These are phyloP conservation scores for Orussus abietinus DNA, from an alignment of 1,140 invertebrate genomes.

Conservation along the genomic window DNA sequence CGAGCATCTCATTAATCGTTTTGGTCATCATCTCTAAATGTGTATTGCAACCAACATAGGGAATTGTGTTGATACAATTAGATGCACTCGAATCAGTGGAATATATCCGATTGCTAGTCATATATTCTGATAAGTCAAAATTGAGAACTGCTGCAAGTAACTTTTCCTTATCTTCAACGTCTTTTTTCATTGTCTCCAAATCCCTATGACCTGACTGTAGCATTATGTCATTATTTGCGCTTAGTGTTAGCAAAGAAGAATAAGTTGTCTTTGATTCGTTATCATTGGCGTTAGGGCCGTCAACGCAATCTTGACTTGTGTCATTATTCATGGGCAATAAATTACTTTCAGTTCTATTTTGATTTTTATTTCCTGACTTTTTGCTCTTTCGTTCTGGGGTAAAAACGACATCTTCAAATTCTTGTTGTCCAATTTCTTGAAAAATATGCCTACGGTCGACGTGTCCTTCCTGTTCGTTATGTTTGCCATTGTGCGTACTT, in stretches of 20 bases:
- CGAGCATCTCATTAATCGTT: neutral
- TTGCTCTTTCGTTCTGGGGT: conserved; percentile 49
- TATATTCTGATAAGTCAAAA: conserved; percentile 50
- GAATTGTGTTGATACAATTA: conserved; percentile 19
- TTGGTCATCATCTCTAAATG: conserved; percentile 15
- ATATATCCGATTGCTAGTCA: conserved; percentile 32
- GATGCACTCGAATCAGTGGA: conserved; percentile 15
- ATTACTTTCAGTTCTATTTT: conserved; percentile 19
- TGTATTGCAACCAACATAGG: conserved; percentile 23
- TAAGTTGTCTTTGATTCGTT: conserved; percentile 26
- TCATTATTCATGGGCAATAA: neutral
- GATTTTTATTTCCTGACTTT: conserved; percentile 29
- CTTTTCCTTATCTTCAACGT: conserved; percentile 57
- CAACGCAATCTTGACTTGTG: conserved; percentile 4
- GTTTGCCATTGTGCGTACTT: conserved; percentile 15
- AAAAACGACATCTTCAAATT: conserved; percentile 59
- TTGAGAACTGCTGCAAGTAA: conserved; percentile 52
- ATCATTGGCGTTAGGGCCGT: neutral
- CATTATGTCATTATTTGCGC: conserved; percentile 41
- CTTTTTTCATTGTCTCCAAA: conserved; percentile 53
- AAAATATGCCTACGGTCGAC: conserved; percentile 46
- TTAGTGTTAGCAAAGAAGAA: conserved; percentile 45
- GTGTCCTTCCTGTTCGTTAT: conserved; percentile 15
- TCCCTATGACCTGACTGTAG: conserved; percentile 48
- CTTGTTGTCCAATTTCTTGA: conserved; percentile 54